These are phyloP conservation scores for Phragmatobia fuliginosa DNA, from an alignment of 2,888 invertebrate genomes.

Conservation along the genomic window DNA sequence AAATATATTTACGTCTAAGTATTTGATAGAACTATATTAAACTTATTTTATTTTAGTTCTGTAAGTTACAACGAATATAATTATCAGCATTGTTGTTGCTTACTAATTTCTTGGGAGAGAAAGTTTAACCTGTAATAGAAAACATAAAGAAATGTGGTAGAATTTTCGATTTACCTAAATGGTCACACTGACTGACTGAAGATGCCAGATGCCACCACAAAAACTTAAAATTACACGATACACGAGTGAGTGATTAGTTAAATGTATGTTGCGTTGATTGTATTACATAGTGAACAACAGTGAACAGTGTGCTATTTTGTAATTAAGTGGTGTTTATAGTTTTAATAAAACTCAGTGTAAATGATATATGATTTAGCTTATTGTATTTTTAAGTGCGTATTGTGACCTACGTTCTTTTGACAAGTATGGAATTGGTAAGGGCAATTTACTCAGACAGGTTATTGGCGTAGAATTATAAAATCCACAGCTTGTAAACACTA, in stretches of 20 bases:
- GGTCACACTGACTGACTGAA: background rate
- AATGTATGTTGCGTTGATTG: background rate
- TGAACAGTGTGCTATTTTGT: background rate
- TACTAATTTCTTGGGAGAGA: no score
- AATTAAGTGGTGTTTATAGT: background rate
- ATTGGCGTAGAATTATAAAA: background rate
- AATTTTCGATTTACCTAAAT: background rate
- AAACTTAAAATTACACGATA: background rate
- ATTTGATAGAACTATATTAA: no score
- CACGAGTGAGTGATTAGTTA: background rate
- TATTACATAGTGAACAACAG: background rate
- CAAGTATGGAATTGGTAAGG: slow-evolving; percentile 56
- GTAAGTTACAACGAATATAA: no score
- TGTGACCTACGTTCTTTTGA: slow-evolving; percentile 23
- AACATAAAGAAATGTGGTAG: no score
- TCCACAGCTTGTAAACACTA: background rate
- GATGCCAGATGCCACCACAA: background rate
- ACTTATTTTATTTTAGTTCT: no score
- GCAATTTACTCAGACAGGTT: background rate
- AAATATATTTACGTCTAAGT: no score
- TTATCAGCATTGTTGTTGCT: no score
- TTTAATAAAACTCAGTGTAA: background rate
- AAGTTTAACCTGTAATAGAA: no score
- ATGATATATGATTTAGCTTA: background rate
- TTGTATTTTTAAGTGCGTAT: slow-evolving; percentile 2